Percentiles rank a stretch among this genome's conserved stretches.
These are phyloP conservation scores for Pachliopta kotzebuea DNA, from an alignment of 2,888 invertebrate genomes.

Conservation along the genomic window DNA sequence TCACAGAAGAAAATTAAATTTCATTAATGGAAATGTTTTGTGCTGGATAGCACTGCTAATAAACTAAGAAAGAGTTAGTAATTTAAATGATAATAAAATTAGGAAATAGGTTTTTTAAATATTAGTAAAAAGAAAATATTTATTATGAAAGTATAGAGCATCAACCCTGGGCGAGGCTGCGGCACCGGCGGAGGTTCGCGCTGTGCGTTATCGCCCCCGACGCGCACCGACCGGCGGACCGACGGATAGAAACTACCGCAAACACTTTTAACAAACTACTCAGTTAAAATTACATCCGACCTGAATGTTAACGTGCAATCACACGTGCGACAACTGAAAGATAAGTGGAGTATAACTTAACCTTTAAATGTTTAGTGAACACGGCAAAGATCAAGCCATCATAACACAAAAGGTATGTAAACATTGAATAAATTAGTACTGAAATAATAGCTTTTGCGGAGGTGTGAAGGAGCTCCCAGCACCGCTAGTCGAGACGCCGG, in stretches of 20 bases:
- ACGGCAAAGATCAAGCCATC: neutral
- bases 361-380: neutral
- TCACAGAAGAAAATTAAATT: too few relatives aligned
- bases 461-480: conserved; percentile 73
- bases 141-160: conserved; percentile 32
- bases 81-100: too few relatives aligned
- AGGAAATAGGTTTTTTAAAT: too few relatives aligned
- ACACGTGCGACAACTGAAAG: conserved; percentile 35
- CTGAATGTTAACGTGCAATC: conserved; percentile 42
- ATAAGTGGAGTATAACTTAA: conserved; percentile 29
- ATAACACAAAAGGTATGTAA: conserved; percentile 20
- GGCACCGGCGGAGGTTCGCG: conserved; percentile 54
- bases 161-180: conserved; percentile 53
- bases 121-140: too few relatives aligned
- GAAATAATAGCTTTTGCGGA: conserved; percentile 72
- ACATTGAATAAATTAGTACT: conserved; percentile 62
- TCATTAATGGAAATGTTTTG: neutral
- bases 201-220: conserved; percentile 69
- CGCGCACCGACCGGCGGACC: conserved; percentile 53
- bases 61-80: too few relatives aligned
- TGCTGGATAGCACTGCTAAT: neutral
- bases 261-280: conserved; percentile 52
- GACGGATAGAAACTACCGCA: conserved; percentile 65
- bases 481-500: conserved; percentile 75
- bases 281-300: conserved; percentile 42